A percentile compares a stretch with the other conserved stretches of the same genome.
Evolutionary conservation across 1,140 invertebrate species (phyloP).

Genomic region (Drosophila navojoa): DNA sequence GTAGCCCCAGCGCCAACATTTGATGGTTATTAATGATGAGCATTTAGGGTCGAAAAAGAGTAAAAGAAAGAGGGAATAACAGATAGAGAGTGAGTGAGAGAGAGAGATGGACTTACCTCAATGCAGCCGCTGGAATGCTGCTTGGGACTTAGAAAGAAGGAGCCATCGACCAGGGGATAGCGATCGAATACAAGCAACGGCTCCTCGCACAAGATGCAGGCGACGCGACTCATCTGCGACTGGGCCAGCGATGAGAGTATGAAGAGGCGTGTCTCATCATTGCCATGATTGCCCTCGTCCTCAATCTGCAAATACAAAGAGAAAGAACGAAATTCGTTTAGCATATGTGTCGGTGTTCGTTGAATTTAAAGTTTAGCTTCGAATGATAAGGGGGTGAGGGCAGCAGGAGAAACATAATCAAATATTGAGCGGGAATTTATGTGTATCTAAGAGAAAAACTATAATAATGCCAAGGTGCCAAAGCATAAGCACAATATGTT

Average conservation of each 20-base stretch:
- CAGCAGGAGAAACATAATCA: conserved; percentile 31
- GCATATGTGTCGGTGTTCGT: conserved; percentile 18
- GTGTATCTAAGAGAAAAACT: conserved; percentile 20
- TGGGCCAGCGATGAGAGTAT: conserved; percentile 95
- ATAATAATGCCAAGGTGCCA: conserved; percentile 38
- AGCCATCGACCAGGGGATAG: conserved; percentile 98
- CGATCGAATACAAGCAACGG: conserved; percentile 97
- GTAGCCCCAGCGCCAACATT: conserved; percentile 39
- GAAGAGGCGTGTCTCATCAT: conserved; percentile 97
- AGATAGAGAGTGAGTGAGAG: not conserved
- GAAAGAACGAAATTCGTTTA: conserved; percentile 9
- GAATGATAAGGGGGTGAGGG: not conserved
- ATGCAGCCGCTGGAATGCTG: conserved; percentile 93
- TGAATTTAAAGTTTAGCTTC: conserved; percentile 24
- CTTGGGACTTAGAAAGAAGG: conserved; percentile 97
- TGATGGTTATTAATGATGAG: conserved; percentile 73
- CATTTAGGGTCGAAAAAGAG: not conserved
- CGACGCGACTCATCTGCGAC: conserved; percentile 91
- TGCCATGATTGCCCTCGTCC: conserved; percentile 98
- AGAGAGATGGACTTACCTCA: conserved; percentile 86
- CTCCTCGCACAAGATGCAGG: conserved; percentile 95
- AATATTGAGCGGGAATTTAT: conserved; percentile 20
- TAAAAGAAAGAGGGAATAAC: not conserved
- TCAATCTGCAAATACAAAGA: conserved; percentile 90
- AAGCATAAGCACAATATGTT: conserved; percentile 30